Conservation (phyloP, 1,140 invertebrate species). For the Theocolax elegans region DNA sequence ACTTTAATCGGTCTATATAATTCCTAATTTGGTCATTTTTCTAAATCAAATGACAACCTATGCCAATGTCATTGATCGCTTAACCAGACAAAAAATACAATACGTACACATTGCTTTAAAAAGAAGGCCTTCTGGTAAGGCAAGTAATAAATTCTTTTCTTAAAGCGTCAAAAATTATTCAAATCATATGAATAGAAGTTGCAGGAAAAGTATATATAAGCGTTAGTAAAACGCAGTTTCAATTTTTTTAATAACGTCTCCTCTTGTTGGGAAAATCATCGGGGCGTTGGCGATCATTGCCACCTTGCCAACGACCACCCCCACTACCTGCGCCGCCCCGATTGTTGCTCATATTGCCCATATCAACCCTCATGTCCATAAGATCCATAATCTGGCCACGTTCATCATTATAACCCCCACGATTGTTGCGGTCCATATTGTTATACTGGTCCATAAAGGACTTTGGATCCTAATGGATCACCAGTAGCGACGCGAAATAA, state of each 20-base stretch:
- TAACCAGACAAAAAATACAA: no score
- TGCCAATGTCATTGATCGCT: no score
- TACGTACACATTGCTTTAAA: slow-evolving; percentile 24
- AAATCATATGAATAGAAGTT: not conserved
- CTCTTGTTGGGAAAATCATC: slow-evolving; percentile 68
- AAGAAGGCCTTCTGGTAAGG: not conserved
- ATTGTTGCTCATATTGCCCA: slow-evolving; percentile 58
- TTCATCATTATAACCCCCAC: slow-evolving; percentile 66
- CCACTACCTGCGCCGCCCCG: slow-evolving; percentile 48
- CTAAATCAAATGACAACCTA: no score
- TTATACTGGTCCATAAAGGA: slow-evolving; percentile 68
- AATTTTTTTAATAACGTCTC: slow-evolving; percentile 65
- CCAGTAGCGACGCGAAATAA: not conserved
- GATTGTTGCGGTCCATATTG: slow-evolving; percentile 63
- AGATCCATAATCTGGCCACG: slow-evolving; percentile 67
- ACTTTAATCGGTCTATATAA: no score
- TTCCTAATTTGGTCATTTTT: no score
- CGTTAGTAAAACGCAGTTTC: no score
- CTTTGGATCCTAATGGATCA: slow-evolving; percentile 60
- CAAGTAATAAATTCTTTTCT: not conserved
- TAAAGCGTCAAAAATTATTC: slow-evolving; percentile 16
- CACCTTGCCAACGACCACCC: slow-evolving; percentile 58
- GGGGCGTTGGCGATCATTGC: slow-evolving; percentile 62
- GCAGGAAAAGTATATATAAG: not conserved
- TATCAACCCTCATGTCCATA: slow-evolving; percentile 68